Base-by-base conservation (phyloP, 2,797 vertebrate genomes). In the Holocentrus rufus region DNA sequence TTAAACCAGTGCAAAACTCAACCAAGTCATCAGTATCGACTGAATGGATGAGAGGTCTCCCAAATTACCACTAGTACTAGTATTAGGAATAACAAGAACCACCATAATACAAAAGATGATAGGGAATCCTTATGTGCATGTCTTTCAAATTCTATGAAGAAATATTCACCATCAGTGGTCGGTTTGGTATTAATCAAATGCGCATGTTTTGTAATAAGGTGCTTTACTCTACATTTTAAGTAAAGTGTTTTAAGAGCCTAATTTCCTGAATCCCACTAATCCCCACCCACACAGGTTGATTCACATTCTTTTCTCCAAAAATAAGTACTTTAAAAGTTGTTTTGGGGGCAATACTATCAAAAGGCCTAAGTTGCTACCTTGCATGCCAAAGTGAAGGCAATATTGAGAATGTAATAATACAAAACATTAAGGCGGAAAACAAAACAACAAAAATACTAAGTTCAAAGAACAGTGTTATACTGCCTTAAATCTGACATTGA, bases 141-240 rank as follows among this genome's bases (percentile, higher is more conserved):
- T 87, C 71, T 86, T 80, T 88, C 77, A 87, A 72, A 83, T 79
- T 59, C 78, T 87, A 85, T 79, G 85, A 88, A 83, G 47, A 91
- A 80, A 84, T 85, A 77, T 86, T 91, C 88, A 93, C 91, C 91
- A 91, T 92, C 91, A 91, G 83, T 72, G 90, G 89, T 93, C 89
- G 82, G 92, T 94, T 94, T 94, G 92, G 92, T 93, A 85, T 93
- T 82, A 72, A 83, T 91, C 73, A 90, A 74, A 91, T 87, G 87
- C 80, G 76, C 27, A 72, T 85, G 78, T 81, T 87, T 89, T 74
- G 65, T 83, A 87, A 91, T 94, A 95, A 95, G 94, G 94, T 95
- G 94, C 94, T 93, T 92, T 85, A 82, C 84, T 92, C 76, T 86
- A 60, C 83, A 72, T 89, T 80, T 82, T 68, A 85, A 77, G 73